Evolutionary conservation across 1,140 invertebrate genomes (phyloP), one percentile per base, ranked within the genome.

Genomic region (Cydia amplana): DNA sequence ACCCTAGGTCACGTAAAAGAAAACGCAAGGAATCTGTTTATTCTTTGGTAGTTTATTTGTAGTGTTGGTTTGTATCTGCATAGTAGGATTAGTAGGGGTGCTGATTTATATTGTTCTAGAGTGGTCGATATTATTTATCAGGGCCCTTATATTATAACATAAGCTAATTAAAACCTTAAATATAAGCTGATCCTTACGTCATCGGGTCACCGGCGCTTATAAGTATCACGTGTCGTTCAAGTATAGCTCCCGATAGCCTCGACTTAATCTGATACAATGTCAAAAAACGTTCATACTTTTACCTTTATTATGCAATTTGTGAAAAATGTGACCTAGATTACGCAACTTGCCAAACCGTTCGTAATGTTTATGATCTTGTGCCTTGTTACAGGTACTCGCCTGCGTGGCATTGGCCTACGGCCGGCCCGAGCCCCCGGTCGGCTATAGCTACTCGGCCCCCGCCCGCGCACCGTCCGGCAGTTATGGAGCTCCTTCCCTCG

Each of bases 371-470:
- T 4, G 55, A 20, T 72, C 72, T 78, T 43, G 18, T 76, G 16
- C 64, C 14, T 77, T 87, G 82, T 78, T 87, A 60, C 80, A 93
- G 92, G 79, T 93, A 82, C 85, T 93, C 74, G 90, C 90, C 85
- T 90, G 89, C 63, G 88, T 93, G 84, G 92, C 89, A 74, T 67
- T 91, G 80, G 91, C 87, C 49, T 88, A 90, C 46, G 92, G 87
- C 77, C 90, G 92, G 9, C 92, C 91, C 12, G 92, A 93, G 74
- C 86, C 91, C 18, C 91, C 91, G 75, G 87, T 91, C 20, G 92
- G 92, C 51, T 93, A 93, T 81, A 92, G 86, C 81, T 93, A 93
- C 78, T 88, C 90, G 2, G 85, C 90, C 67, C 91, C 91, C 43
- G 79, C 83, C 51, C 67, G 77, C 9, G 74, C 78, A 16, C 83